Base-by-base conservation (phyloP, 2,113 vertebrate genomes). In the Odobenus rosmarus region DNA sequence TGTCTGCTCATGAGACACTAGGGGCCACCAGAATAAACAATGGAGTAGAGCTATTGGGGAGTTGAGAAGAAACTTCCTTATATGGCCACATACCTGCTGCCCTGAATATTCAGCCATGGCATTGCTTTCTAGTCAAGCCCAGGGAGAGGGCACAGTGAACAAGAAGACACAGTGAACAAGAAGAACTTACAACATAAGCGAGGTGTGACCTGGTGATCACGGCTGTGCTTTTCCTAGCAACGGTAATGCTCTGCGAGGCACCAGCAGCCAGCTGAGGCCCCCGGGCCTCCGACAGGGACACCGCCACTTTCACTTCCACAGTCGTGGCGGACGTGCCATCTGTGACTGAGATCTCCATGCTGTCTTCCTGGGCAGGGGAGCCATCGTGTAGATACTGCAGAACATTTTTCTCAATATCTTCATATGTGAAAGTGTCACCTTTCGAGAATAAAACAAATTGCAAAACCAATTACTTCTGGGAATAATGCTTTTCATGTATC, bases 351-450 rank as follows among this genome's bases (percentile, higher is more conserved):
- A 99, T 98, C 49, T 99, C 99, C 98, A 99, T 98, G 97, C 98
- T 97, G 98, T 99, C 99, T n/a, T 99, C 99, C 49, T 93, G 98
- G 3, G 97, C 93, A 18, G 98, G 96, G 2, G 99, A 99, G 8
- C 99, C 99, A 0, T 99, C 98, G 0, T 99, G 99, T 3, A 99
- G 97, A 26, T 99, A 99, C 36, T 99, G 99, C 80, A 99, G 98
- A 2, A 98, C 96, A 0, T 98, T 99, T 28, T 98, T 99, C 88
- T 99, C 99, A 88, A 99, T 59, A 24, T 99, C 99, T 69, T 98
- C 99, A 28, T 99, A 99, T 13, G 98, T 99, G 98, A 99, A 99
- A 64, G 98, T 98, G 98, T 99, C 99, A 0, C 99, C 99, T 99
- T 98, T 7, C 88, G 98, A 62, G 95, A 96, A 94, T 39, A 93